Percentiles rank a stretch among this genome's conserved stretches.
phyloP scores from a whole-genome alignment of 2,888 invertebrate genomes.

The Aquatica leii region DNA sequence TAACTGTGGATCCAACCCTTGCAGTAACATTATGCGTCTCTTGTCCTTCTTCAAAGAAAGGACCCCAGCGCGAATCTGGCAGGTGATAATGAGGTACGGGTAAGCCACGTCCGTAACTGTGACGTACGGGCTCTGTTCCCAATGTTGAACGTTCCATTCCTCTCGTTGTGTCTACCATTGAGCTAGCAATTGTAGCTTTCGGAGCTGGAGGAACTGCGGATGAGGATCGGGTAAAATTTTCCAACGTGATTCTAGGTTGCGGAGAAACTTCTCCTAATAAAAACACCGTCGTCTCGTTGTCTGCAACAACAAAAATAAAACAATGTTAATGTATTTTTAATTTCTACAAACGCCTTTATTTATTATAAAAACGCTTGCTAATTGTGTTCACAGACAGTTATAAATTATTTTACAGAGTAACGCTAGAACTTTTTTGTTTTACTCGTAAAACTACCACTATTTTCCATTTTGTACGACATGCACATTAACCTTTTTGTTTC shows the following conservation, averaged over 20 bases:
- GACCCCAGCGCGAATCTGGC: conserved; percentile 66
- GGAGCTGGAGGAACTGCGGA: conserved; percentile 21
- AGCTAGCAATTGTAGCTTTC: conserved; percentile 30
- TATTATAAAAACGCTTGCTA: conserved; percentile 11
- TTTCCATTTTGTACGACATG: no score
- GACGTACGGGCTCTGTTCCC: conserved; percentile 48
- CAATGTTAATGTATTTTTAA: conserved; percentile 22
- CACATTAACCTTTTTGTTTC: no score
- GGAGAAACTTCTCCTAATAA: conserved; percentile 37
- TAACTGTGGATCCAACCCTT: conserved; percentile 66
- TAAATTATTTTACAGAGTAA: conserved; percentile 1
- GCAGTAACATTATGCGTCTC: conserved; percentile 66
- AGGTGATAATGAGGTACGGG: conserved; percentile 60
- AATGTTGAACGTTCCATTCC: conserved; percentile 15
- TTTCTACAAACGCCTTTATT: conserved; percentile 16
- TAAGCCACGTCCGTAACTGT: conserved; percentile 51
- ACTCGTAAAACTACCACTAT: no score
- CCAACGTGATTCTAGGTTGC: conserved; percentile 31
- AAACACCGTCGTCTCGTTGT: conserved; percentile 44
- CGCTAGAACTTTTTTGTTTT: not conserved
- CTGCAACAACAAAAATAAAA: conserved; percentile 39
- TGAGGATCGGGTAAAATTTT: conserved; percentile 30
- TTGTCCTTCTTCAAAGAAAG: conserved; percentile 68
- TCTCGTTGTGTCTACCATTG: conserved; percentile 21
- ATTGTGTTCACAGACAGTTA: not conserved